Conservation (phyloP, 2,888 invertebrate genomes). For the Diloba caeruleocephala region DNA sequence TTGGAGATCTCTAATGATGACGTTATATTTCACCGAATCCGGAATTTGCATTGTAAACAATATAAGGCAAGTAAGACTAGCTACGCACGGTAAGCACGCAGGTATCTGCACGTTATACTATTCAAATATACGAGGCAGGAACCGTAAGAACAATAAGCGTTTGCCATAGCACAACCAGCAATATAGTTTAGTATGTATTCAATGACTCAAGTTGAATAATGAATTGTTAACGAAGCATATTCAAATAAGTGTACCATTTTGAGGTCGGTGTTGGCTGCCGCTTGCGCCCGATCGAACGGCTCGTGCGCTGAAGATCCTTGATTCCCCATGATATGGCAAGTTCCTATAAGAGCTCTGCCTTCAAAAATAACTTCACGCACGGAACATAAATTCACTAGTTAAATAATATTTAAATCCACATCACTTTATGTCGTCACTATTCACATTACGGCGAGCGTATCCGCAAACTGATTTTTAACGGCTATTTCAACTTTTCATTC, state of each 20-base stretch:
- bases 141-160: slow-evolving; percentile 55
- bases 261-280: slow-evolving; percentile 81
- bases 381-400: slow-evolving; percentile 58
- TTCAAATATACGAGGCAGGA: slow-evolving; percentile 25
- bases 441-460: slow-evolving; percentile 47
- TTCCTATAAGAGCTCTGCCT: slow-evolving; percentile 47
- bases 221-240: slow-evolving; percentile 63
- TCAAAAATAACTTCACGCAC: slow-evolving; percentile 61
- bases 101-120: slow-evolving; percentile 24
- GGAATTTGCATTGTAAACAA: slow-evolving; percentile 10
- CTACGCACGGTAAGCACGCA: slow-evolving; percentile 29
- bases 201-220: slow-evolving; percentile 63
- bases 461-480: slow-evolving; percentile 63
- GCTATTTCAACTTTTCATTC: slow-evolving; percentile 69
- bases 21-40: slow-evolving; percentile 27
- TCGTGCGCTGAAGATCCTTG: slow-evolving; percentile 95
- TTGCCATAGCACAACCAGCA: slow-evolving; percentile 48
- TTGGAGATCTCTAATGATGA: slow-evolving; percentile 17
- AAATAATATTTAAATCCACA: slow-evolving; percentile 41
- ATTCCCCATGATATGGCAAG: slow-evolving; percentile 91
- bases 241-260: slow-evolving; percentile 80
- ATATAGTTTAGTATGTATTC: slow-evolving; percentile 46
- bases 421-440: slow-evolving; percentile 53
- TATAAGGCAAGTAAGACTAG: slow-evolving; percentile 33
- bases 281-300: slow-evolving; percentile 92